These are phyloP conservation scores for Geococcyx californianus DNA, from an alignment of 2,113 vertebrate genomes.

Conservation along the genomic window DNA sequence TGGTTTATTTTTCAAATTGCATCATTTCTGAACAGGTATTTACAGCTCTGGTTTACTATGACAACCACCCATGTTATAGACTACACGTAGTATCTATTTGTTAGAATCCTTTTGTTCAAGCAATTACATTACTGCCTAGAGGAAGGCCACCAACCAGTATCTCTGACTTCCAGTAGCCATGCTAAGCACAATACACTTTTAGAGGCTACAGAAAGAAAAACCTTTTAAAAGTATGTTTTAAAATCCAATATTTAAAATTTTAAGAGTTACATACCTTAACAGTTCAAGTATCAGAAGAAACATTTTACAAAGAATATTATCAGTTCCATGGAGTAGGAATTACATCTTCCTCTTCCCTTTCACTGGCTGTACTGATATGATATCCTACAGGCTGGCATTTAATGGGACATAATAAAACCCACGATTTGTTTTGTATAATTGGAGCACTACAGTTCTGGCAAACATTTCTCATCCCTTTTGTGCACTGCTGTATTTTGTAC, in stretches of 20 bases:
- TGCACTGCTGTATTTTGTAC: background rate
- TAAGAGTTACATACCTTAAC: background rate
- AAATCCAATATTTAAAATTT: background rate
- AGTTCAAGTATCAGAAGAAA: background rate
- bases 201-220: background rate
- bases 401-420: background rate
- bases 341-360: background rate
- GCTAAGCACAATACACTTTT: background rate
- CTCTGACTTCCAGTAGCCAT: background rate
- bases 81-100: background rate
- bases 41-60: slow-evolving; percentile 13
- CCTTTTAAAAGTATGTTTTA: background rate
- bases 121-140: background rate
- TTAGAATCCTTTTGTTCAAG: slow-evolving; percentile 18
- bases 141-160: background rate
- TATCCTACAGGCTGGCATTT: background rate
- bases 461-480: background rate
- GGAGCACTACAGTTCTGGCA: background rate
- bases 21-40: slow-evolving; percentile 25
- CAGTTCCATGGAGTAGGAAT: background rate
- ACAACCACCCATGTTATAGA: background rate
- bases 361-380: background rate
- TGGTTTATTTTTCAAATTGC: background rate
- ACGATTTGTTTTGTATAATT: background rate
- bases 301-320: background rate